Conservation (phyloP, 1,140 invertebrate genomes). For the Mactra quadrangularis region DNA sequence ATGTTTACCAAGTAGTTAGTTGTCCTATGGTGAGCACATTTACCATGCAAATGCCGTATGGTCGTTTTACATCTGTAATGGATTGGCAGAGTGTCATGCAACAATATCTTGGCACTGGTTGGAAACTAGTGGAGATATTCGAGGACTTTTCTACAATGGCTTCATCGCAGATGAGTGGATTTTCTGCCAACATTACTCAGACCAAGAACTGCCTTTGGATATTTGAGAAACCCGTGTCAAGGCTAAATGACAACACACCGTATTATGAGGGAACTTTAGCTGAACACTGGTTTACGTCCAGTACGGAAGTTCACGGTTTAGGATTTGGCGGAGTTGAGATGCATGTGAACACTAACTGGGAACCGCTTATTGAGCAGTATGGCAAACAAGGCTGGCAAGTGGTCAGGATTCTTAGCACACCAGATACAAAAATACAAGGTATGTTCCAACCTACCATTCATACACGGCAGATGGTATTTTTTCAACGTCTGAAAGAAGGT, state of each 20-base stretch:
- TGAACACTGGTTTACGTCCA: constrained; percentile 27
- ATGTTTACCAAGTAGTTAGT: constrained; percentile 39
- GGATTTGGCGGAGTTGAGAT: constrained; percentile 28
- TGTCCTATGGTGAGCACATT: constrained; percentile 28
- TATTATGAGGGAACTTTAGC: constrained; percentile 44
- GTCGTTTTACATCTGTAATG: not conserved
- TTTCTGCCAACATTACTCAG: not conserved
- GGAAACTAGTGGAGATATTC: constrained; percentile 51
- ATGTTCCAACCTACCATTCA: constrained; percentile 29
- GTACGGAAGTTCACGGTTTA: constrained; percentile 7
- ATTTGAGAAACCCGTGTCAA: constrained; percentile 46
- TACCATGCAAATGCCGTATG: not conserved
- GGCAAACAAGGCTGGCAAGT: constrained; percentile 34
- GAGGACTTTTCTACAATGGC: constrained; percentile 13
- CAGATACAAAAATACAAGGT: constrained; percentile 22
- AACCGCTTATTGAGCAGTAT: constrained; percentile 31
- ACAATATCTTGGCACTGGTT: constrained; percentile 41
- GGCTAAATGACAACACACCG: constrained; percentile 33
- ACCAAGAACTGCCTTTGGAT: constrained; percentile 51
- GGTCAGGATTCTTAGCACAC: constrained; percentile 33
- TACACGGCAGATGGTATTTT: constrained; percentile 36
- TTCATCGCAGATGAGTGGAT: not conserved
- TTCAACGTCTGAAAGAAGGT: constrained; percentile 40
- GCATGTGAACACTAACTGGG: constrained; percentile 37
- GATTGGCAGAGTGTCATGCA: constrained; percentile 37